A percentile compares a stretch with the other conserved stretches of the same genome.
Evolutionary conservation across 2,113 vertebrate genomes (phyloP).

Genomic region (Melozone crissalis): DNA sequence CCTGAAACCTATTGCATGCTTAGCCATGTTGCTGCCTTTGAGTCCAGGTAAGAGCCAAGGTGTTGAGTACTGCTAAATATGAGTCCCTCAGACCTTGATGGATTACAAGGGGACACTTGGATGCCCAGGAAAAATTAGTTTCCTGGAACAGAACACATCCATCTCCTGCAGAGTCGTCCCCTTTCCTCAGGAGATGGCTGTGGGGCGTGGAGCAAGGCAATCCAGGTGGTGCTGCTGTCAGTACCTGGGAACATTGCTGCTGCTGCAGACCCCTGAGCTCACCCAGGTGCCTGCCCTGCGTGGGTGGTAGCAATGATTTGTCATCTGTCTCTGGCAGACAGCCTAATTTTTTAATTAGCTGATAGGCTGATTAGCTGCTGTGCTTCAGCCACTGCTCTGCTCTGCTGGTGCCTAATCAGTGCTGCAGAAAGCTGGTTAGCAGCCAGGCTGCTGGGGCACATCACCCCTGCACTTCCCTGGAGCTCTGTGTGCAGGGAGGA

Average conservation of each 20-base stretch:
- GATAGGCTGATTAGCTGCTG: background rate
- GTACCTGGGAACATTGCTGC: background rate
- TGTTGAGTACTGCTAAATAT: background rate
- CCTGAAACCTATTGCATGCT: background rate
- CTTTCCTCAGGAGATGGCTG: background rate
- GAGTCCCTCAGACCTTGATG: background rate
- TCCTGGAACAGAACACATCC: constrained; percentile 4
- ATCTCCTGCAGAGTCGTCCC: background rate
- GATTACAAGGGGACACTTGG: background rate
- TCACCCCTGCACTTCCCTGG: background rate
- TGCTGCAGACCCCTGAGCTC: background rate
- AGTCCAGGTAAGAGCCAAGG: background rate
- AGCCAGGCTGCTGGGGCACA: rapidly evolving
- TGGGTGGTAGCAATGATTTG: background rate
- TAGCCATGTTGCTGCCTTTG: background rate
- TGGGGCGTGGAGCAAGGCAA: background rate
- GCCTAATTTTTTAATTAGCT: constrained; percentile 36
- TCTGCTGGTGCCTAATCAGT: background rate
- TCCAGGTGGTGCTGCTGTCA: rapidly evolving
- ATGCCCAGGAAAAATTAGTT: constrained; percentile 24
- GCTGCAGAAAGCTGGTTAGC: background rate
- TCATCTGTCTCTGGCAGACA: constrained; percentile 1
- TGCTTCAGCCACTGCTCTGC: background rate
- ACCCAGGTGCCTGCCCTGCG: background rate
- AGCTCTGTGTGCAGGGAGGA: background rate